Base-by-base conservation (phyloP, 2,113 vertebrate genomes). In the Sorex araneus region DNA sequence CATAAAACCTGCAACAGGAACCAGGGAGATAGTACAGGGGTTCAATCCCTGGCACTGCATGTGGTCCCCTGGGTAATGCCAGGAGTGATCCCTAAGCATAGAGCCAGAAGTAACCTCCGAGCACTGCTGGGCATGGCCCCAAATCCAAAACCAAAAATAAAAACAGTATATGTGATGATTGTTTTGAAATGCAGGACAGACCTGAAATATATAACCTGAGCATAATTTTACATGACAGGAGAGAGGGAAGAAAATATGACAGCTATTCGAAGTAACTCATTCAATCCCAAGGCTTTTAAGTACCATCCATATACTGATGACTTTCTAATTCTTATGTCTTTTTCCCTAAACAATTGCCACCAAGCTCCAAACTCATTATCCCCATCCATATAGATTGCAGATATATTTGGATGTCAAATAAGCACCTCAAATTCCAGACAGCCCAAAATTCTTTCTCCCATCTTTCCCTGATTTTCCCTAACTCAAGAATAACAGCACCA, bases 401-500 rank as follows among this genome's bases (percentile, higher is more conserved):
- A 78, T 69, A 36, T 63, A 84, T 78, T 28, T 90, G 76, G 13
- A 81, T 66, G n/a, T 87, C 82, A 85, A 43, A 79, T 34, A 92
- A 89, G 11, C 21, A 71, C 8, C 83, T 93, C 57, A 54, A 83
- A 83, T 86, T 94, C 80, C 34, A 94, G 12, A 76, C 0, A 86
- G 60, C 47, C 50, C 63, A 94, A 11, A 82, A 74, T 12, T 69
- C 70, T 87, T 71, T 67, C 69, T 45, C 70, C 73, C 3, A 75
- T 5, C 16, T 2, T 60, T 12, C n/a, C 64, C 21, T 45, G 27
- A 32, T 64, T 71, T 88, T 78, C 74, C 36, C 19, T 40, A 6
- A 74, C 69, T 93, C 82, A 81, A 95, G 70, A 76, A 71, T 36
- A 34, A 87, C 2, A 32, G 28, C 18, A 76, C 43, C 45, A 63